A percentile compares a stretch with the other conserved stretches of the same genome.
Evolutionary conservation across 1,140 invertebrate genomes (phyloP).

Genomic region (Leguminivora glycinivorella): DNA sequence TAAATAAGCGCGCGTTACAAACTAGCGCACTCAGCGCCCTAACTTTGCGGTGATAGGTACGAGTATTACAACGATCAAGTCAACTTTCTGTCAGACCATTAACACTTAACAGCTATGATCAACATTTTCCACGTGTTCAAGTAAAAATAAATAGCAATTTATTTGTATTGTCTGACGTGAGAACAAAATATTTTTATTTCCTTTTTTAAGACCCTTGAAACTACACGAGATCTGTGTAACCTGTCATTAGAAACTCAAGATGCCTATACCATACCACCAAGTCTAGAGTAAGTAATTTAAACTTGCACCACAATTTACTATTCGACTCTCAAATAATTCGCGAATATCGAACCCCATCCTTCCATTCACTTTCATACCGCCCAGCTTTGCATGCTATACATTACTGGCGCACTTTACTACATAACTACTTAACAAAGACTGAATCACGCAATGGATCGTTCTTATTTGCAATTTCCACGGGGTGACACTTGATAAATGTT

Average conservation of each 20-base stretch:
- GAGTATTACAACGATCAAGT: too few relatives aligned
- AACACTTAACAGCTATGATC: too few relatives aligned
- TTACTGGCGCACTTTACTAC: neutral
- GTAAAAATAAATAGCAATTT: too few relatives aligned
- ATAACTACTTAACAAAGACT: neutral
- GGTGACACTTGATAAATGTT: constrained; percentile 38
- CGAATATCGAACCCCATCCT: neutral
- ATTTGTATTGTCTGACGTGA: too few relatives aligned
- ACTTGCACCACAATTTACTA: constrained; percentile 14
- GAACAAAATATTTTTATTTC: constrained; percentile 9
- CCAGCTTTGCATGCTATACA: neutral
- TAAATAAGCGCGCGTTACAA: too few relatives aligned
- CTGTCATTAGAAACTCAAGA: neutral
- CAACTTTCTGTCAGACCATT: too few relatives aligned
- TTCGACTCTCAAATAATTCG: constrained; percentile 1
- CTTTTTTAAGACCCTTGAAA: neutral
- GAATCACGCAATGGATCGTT: neutral
- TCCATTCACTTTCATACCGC: neutral
- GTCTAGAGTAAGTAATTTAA: neutral
- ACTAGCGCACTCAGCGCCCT: too few relatives aligned
- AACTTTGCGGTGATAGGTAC: too few relatives aligned
- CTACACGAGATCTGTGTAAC: neutral
- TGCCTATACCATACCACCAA: neutral
- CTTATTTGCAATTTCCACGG: neutral
- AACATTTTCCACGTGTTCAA: neutral